Evolutionary conservation across 2,888 invertebrate species (phyloP).

Genomic region (Barypeithes pellucidus): DNA sequence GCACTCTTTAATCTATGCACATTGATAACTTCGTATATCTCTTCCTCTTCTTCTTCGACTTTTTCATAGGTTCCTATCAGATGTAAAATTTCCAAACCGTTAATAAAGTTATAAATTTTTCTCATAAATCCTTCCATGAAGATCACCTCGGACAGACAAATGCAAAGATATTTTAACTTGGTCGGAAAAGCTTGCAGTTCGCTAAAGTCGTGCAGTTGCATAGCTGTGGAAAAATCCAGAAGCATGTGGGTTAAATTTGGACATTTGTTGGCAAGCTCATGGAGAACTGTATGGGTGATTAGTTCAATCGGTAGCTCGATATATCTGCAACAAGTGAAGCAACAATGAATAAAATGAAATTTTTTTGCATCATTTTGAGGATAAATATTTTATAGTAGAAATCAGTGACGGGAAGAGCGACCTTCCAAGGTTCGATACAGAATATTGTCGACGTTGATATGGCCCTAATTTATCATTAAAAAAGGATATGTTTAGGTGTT

Average conservation of each 20-base stretch:
- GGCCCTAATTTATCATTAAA: too few species aligned
- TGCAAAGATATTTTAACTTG: slow-evolving; percentile 86
- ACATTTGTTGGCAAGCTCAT: slow-evolving; percentile 96
- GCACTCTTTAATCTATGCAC: slow-evolving; percentile 98
- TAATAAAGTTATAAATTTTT: slow-evolving; percentile 99
- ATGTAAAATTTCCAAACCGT: slow-evolving; percentile 96
- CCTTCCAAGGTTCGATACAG: too few species aligned
- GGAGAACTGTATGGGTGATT: slow-evolving; percentile 96
- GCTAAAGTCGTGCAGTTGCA: slow-evolving; percentile 99
- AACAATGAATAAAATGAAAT: too few species aligned
- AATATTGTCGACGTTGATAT: too few species aligned
- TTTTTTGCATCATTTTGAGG: too few species aligned
- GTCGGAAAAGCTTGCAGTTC: slow-evolving; percentile 99
- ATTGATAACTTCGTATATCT: slow-evolving; percentile 99
- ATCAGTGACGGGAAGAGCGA: too few species aligned
- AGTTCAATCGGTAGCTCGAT: slow-evolving; percentile 97
- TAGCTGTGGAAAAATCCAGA: slow-evolving; percentile 98
- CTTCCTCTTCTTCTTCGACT: slow-evolving; percentile 98
- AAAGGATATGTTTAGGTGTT: too few species aligned
- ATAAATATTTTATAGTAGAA: too few species aligned
- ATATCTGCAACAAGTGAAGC: slow-evolving; percentile 91
- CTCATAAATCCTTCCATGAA: slow-evolving; percentile 99
- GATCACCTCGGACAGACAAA: slow-evolving; percentile 98
- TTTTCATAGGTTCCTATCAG: slow-evolving; percentile 98
- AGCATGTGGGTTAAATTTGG: slow-evolving; percentile 97